Percentiles rank a stretch among this genome's conserved stretches.
These are phyloP conservation scores for Hemicrepidius hirtus DNA, from an alignment of 2,888 invertebrate species.

Conservation along the genomic window DNA sequence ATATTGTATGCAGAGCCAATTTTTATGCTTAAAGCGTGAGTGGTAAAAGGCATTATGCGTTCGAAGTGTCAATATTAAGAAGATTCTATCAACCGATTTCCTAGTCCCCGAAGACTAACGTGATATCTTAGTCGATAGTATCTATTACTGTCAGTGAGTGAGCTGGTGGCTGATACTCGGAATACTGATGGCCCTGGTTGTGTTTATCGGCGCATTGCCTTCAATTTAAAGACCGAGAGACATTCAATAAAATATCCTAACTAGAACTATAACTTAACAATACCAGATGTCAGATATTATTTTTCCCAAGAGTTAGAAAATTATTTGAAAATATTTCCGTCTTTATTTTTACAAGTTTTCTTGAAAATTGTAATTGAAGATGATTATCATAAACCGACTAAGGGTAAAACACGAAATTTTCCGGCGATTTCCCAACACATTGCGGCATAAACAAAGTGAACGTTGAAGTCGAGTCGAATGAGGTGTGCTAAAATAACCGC, in stretches of 20 bases:
- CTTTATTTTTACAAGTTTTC: too few relatives aligned
- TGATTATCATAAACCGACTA: neutral
- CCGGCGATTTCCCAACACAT: slow-evolving; percentile 20
- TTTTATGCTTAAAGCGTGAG: slow-evolving; percentile 55
- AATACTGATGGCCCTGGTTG: slow-evolving; percentile 42
- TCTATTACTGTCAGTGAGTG: slow-evolving; percentile 47
- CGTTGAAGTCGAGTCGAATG: slow-evolving; percentile 20
- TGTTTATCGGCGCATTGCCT: slow-evolving; percentile 27
- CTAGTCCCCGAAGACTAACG: slow-evolving; percentile 43
- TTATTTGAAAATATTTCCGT: too few relatives aligned
- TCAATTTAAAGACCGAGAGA: slow-evolving; percentile 33
- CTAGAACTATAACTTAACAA: neutral
- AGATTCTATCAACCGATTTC: slow-evolving; percentile 55
- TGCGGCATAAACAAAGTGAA: slow-evolving; percentile 21
- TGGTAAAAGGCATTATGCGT: slow-evolving; percentile 55
- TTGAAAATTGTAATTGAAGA: neutral
- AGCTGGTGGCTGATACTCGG: slow-evolving; percentile 34
- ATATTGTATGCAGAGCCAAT: slow-evolving; percentile 52
- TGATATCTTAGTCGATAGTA: slow-evolving; percentile 54
- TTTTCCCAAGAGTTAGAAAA: too few relatives aligned
- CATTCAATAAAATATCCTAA: slow-evolving; percentile 10
- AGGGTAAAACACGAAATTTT: slow-evolving; percentile 13
- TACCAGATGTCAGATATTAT: too few relatives aligned
- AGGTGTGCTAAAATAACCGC: slow-evolving; percentile 28
- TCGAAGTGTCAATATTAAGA: slow-evolving; percentile 54